Conservation (phyloP, 2,888 invertebrate species). For the Gymnoscelis rufifasciata region DNA sequence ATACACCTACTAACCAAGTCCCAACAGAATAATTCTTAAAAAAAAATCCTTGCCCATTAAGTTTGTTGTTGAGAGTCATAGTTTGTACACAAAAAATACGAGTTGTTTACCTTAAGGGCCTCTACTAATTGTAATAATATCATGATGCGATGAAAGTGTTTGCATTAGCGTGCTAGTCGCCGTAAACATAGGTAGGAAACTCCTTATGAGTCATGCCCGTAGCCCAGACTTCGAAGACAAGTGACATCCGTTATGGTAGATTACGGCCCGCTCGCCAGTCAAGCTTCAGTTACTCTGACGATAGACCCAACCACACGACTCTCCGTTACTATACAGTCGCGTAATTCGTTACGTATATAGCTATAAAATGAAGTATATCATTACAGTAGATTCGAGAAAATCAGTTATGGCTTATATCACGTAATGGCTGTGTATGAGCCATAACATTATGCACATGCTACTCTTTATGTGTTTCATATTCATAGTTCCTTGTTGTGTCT, state of each 20-base stretch:
- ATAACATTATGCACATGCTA: constrained; percentile 18
- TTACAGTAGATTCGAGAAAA: constrained; percentile 10
- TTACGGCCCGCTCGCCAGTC: constrained; percentile 1
- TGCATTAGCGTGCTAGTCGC: neutral
- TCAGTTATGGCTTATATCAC: constrained; percentile 23
- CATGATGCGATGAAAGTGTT: no score
- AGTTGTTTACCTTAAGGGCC: no score
- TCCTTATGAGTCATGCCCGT: constrained; percentile 1
- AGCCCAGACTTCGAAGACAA: constrained; percentile 2
- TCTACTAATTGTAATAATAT: no score
- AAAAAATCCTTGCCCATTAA: no score
- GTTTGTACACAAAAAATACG: no score
- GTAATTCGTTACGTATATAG: neutral
- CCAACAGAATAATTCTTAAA: no score
- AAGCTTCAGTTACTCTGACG: constrained; percentile 1
- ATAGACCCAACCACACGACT: neutral
- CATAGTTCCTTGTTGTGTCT: constrained; percentile 18
- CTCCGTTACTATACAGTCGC: neutral
- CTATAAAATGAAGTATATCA: constrained; percentile 3
- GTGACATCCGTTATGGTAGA: constrained; percentile 5
- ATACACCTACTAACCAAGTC: no score
- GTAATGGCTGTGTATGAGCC: constrained; percentile 20
- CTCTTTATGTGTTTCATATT: constrained; percentile 18
- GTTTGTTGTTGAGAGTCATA: no score
- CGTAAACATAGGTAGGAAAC: neutral